These are phyloP conservation scores for Cosmia trapezina DNA, from an alignment of 2,888 invertebrate genomes.

Conservation along the genomic window DNA sequence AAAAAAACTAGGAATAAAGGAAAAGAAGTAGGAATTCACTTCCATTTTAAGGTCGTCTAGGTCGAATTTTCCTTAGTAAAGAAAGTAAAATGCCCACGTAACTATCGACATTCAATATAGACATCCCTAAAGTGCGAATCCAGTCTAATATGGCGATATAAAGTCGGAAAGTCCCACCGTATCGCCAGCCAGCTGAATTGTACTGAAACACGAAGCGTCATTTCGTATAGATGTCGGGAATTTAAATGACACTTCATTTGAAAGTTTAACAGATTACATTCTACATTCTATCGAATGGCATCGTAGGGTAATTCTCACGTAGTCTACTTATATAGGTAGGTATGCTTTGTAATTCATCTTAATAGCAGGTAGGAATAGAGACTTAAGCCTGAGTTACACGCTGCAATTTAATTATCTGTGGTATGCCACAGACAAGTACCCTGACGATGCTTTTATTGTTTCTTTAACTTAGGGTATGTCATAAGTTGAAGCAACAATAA, in stretches of 20 bases:
- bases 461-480: neutral
- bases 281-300: constrained; percentile 23
- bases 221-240: constrained; percentile 54
- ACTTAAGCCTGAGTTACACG: neutral
- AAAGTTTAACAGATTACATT: constrained; percentile 56
- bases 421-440: neutral
- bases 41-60: neutral
- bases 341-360: neutral
- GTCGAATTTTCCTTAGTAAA: neutral
- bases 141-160: constrained; percentile 65
- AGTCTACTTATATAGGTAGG: neutral
- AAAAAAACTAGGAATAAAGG: neutral
- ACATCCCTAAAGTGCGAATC: constrained; percentile 61
- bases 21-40: neutral
- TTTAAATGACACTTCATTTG: constrained; percentile 59
- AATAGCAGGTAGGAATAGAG: neutral
- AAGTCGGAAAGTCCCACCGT: constrained; percentile 64
- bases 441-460: too few relatives aligned
- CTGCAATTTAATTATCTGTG: neutral
- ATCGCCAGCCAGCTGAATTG: constrained; percentile 57
- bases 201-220: constrained; percentile 58
- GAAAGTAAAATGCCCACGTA: neutral
- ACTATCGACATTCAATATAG: constrained; percentile 38
- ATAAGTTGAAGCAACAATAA: neutral
- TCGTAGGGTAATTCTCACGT: constrained; percentile 30